Evolutionary conservation across 2,888 invertebrate species (phyloP), one percentile per base, ranked within the genome.

Genomic region (Melieria omissa): DNA sequence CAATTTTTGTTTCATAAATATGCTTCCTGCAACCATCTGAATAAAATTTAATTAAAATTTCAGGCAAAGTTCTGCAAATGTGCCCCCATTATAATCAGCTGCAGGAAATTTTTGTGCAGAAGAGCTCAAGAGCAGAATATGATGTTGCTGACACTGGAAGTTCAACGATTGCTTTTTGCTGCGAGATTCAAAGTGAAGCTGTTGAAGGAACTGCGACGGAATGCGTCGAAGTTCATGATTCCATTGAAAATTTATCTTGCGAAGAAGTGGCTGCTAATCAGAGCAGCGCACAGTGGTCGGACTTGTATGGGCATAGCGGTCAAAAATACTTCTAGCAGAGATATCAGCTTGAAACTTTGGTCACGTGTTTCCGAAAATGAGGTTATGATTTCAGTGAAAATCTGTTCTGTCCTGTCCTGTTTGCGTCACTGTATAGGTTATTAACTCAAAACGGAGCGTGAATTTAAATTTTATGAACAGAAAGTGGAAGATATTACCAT

Each of bases 31-130:
- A n/a, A n/a, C 12, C 9, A 8, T 41, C 10, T 65, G 12, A n/a
- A 44, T 14, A 9, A n/a, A 62, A 10, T 49, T 61, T 61, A 16
- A 49, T 46, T 16, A 29, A 9, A 6, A 42, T 9, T 67, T n/a
- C 60, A 60, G 68, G 61, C 12, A 58, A 67, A 67, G 7, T 68
- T 6, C 45, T 72, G 41, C 68, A 72, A 72, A 72, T 72, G 42
- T 72, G 72, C 41, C 68, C 68, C 5, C 45, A 68, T 52, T 72
- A 64, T 16, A 29, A 65, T 3, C 49, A 69, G 55, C 52, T 72
- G 0, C 52, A 68, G 45, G 47, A 65, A 61, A 72, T 72, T 63
- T 68, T 65, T 9, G 62, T 42, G 1, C 52, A 64, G 45, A 65
- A 68, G 54, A 60, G 42, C 12, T n/a, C n/a, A n/a, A 12, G 9